phyloP scores from a whole-genome alignment of 2,113 vertebrate species.

The Pygoscelis antarcticus region DNA sequence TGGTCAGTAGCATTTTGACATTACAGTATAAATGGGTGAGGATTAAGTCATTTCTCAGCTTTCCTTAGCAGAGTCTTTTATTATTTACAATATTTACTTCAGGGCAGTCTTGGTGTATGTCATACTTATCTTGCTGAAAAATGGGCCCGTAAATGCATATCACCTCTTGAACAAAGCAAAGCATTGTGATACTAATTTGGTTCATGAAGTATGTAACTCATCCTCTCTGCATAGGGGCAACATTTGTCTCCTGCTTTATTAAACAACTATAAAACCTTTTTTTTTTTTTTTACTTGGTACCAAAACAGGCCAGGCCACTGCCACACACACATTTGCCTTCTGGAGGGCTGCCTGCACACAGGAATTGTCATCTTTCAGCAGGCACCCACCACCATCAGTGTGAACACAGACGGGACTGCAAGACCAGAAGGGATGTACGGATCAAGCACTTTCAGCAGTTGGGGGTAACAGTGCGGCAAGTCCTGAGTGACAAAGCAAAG shows the following conservation, averaged over 20 bases:
- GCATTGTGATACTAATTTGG: slow-evolving; percentile 88
- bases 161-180: slow-evolving; percentile 89
- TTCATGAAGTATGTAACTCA: slow-evolving; percentile 94
- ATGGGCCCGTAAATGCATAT: slow-evolving; percentile 82
- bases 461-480: not conserved
- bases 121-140: slow-evolving; percentile 89
- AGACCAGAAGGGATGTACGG: not conserved
- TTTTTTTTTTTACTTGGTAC: slow-evolving; percentile 80
- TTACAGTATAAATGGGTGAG: slow-evolving; percentile 78
- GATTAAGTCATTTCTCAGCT: slow-evolving; percentile 91
- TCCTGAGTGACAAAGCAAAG: not conserved
- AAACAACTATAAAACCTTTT: slow-evolving; percentile 88
- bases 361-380: not conserved
- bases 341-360: not conserved
- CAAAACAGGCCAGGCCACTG: slow-evolving; percentile 63
- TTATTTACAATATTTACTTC: slow-evolving; percentile 91
- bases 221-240: slow-evolving; percentile 80
- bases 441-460: not conserved
- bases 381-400: not conserved
- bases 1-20: slow-evolving; percentile 72
- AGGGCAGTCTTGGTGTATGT: slow-evolving; percentile 78
- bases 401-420: not conserved
- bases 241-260: slow-evolving; percentile 93
- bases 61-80: slow-evolving; percentile 83
- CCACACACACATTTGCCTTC: not conserved